phyloP scores from a whole-genome alignment of 2,113 vertebrate species.

The Datnioides undecimradiatus region DNA sequence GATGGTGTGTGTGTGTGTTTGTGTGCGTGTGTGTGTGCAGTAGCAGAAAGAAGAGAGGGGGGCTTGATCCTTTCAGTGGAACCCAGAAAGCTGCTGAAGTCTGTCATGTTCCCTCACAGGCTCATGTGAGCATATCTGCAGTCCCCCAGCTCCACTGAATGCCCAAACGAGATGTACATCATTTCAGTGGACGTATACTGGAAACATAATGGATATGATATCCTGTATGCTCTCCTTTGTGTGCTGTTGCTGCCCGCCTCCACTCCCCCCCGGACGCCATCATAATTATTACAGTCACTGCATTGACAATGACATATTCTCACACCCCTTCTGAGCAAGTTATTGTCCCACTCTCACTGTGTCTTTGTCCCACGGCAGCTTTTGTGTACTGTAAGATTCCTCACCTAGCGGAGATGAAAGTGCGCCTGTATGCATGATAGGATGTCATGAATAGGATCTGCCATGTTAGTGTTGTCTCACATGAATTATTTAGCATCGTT shows the following conservation, averaged over 20 bases:
- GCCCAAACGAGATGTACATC: constrained; percentile 49
- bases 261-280: constrained; percentile 15
- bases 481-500: constrained; percentile 84
- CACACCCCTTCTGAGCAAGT: constrained; percentile 67
- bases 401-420: constrained; percentile 79
- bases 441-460: constrained; percentile 81
- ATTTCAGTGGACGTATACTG: constrained; percentile 38
- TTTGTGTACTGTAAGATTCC: constrained; percentile 76
- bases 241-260: constrained; percentile 11
- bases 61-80: constrained; percentile 70
- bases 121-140: constrained; percentile 61
- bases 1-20: constrained; percentile 69
- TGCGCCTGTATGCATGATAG: constrained; percentile 71
- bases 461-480: constrained; percentile 81
- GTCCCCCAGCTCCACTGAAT: constrained; percentile 21
- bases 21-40: constrained; percentile 4
- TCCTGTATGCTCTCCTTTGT: constrained; percentile 38
- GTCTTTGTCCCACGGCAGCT: constrained; percentile 57
- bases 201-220: constrained; percentile 55
- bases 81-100: constrained; percentile 64
- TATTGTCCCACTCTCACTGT: constrained; percentile 62
- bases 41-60: constrained; percentile 52
- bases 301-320: constrained; percentile 65
- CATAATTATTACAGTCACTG: constrained; percentile 65
- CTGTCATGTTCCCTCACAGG: constrained; percentile 56